Conservation (phyloP, 2,113 vertebrate species). For the Anhinga anhinga region DNA sequence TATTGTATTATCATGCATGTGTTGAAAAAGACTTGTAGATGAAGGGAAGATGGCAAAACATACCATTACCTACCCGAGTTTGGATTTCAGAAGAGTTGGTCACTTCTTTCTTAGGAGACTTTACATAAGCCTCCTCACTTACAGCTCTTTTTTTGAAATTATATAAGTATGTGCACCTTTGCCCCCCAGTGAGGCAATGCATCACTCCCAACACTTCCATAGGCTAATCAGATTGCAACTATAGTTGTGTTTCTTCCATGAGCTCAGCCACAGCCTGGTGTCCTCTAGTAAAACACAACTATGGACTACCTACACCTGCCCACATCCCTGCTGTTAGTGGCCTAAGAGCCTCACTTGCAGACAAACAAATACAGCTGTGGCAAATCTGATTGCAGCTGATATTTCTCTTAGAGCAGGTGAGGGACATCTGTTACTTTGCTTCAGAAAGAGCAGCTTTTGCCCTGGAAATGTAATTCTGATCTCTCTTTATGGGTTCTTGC, state of each 20-base stretch:
- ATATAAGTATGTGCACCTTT: background rate
- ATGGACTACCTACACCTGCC: background rate
- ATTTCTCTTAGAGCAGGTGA: background rate
- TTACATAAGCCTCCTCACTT: background rate
- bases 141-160: background rate
- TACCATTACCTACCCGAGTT: background rate
- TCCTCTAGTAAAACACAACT: background rate
- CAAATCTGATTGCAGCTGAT: background rate
- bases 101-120: background rate
- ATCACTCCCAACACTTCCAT: background rate
- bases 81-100: background rate
- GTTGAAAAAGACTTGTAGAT: background rate
- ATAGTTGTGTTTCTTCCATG: background rate
- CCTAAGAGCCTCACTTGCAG: background rate
- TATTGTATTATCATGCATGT: background rate
- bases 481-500: rapidly evolving
- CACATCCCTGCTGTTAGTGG: rapidly evolving
- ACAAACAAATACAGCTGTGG: background rate
- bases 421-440: background rate
- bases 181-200: background rate
- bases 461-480: background rate
- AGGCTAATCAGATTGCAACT: background rate
- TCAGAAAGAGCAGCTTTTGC: background rate
- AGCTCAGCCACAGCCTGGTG: background rate
- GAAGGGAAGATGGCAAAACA: background rate